Conservation (phyloP, 2,888 invertebrate genomes). For the Cepaea hortensis region DNA sequence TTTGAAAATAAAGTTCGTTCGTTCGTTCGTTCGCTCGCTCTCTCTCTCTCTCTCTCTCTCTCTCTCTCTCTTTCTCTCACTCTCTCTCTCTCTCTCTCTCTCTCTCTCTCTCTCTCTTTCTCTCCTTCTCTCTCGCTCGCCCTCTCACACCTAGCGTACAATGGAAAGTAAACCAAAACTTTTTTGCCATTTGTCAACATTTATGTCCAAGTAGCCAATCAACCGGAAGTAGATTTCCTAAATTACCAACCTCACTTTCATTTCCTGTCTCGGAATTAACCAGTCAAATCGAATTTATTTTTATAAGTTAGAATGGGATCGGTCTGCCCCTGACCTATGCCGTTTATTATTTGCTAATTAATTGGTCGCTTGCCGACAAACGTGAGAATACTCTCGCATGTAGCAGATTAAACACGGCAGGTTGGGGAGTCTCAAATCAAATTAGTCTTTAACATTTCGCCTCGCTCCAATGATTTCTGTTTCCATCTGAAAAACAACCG, state of each 20-base stretch:
- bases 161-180: no score
- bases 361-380: slow-evolving; percentile 33
- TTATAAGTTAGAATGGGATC: neutral
- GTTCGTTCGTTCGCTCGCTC: no score
- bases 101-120: no score
- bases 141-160: no score
- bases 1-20: no score
- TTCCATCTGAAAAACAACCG: neutral
- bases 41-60: no score
- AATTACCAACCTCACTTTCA: slow-evolving; percentile 24
- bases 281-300: slow-evolving; percentile 10
- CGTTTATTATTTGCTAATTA: neutral
- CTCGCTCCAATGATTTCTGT: slow-evolving; percentile 14
- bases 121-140: no score
- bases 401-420: slow-evolving; percentile 23
- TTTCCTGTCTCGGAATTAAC: slow-evolving; percentile 6
- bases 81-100: no score
- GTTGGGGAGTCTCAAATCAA: slow-evolving; percentile 3
- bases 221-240: neutral
- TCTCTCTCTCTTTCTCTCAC: no score
- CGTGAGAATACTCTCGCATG: neutral
- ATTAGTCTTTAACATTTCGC: slow-evolving; percentile 21
- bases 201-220: neutral
- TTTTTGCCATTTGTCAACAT: no score
- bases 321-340: no score